Evolutionary conservation across 2,797 vertebrate genomes (phyloP).

Genomic region (Lacerta bilineata): DNA sequence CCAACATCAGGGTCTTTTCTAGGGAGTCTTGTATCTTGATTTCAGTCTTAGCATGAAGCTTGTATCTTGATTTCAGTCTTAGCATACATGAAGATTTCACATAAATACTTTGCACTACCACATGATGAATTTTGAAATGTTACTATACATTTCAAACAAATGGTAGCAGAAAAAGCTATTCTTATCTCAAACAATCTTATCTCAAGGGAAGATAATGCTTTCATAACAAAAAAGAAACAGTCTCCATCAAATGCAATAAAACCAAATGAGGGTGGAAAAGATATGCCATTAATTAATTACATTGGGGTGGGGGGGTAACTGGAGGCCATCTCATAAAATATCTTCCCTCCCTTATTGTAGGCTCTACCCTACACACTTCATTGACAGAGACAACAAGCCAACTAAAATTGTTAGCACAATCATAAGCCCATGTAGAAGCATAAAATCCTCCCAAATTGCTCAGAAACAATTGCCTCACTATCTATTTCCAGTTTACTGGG

Average conservation of each 20-base stretch:
- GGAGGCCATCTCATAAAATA: background rate
- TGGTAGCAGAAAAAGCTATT: too few species aligned
- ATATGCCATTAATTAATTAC: background rate
- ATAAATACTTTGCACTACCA: too few species aligned
- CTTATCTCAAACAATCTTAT: too few species aligned
- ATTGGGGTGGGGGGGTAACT: background rate
- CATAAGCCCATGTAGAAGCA: background rate
- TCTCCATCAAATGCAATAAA: background rate
- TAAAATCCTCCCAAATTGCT: slow-evolving; percentile 15
- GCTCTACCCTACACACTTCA: background rate
- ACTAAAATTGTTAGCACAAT: background rate
- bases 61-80: too few species aligned
- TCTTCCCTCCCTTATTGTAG: background rate
- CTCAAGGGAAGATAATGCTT: background rate
- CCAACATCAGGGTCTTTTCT: too few species aligned
- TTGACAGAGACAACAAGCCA: background rate
- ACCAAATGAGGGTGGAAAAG: background rate
- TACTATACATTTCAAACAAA: too few species aligned
- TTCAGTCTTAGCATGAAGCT: too few species aligned
- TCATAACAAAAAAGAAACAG: background rate
- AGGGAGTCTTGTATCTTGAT: too few species aligned
- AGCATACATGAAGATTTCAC: too few species aligned
- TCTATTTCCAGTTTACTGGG: slow-evolving; percentile 12
- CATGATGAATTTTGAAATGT: too few species aligned
- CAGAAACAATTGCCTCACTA: slow-evolving; percentile 12